Conservation (phyloP, 2,888 invertebrate genomes). For the Odontothrips loti region DNA sequence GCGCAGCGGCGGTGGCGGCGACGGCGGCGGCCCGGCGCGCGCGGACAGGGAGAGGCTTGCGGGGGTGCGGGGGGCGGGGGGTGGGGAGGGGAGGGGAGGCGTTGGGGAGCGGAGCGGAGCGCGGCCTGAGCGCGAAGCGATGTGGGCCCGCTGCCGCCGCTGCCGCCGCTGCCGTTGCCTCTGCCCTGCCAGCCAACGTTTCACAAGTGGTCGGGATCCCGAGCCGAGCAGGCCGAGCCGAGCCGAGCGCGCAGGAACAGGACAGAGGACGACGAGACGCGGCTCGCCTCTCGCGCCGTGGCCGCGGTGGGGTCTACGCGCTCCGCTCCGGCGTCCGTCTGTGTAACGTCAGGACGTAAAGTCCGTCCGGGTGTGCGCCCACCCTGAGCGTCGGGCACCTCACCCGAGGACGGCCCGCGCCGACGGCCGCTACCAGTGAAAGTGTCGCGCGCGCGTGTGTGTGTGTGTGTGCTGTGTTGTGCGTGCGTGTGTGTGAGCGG, state of each 20-base stretch:
- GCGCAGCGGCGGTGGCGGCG: conserved; percentile 8
- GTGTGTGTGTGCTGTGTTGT: background rate
- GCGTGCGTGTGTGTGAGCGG: background rate
- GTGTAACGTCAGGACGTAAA: background rate
- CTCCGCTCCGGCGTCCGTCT: background rate
- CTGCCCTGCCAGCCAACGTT: background rate
- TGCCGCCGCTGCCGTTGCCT: no score
- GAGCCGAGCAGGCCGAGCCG: background rate
- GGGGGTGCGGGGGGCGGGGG: background rate
- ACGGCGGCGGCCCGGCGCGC: background rate
- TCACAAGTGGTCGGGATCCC: conserved; percentile 14
- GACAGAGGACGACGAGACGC: background rate
- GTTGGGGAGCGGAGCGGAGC: background rate
- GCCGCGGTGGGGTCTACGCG: background rate
- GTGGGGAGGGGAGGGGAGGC: background rate
- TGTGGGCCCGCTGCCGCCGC: no score
- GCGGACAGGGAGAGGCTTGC: background rate
- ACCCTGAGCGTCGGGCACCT: background rate
- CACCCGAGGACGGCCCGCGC: background rate
- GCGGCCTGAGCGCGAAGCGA: background rate
- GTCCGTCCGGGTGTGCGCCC: background rate
- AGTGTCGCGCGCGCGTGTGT: background rate
- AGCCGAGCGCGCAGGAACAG: background rate
- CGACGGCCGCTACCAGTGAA: background rate
- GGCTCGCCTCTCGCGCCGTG: background rate